Base-by-base conservation (phyloP, 1,140 invertebrate species). In the Ganaspis sp. region DNA sequence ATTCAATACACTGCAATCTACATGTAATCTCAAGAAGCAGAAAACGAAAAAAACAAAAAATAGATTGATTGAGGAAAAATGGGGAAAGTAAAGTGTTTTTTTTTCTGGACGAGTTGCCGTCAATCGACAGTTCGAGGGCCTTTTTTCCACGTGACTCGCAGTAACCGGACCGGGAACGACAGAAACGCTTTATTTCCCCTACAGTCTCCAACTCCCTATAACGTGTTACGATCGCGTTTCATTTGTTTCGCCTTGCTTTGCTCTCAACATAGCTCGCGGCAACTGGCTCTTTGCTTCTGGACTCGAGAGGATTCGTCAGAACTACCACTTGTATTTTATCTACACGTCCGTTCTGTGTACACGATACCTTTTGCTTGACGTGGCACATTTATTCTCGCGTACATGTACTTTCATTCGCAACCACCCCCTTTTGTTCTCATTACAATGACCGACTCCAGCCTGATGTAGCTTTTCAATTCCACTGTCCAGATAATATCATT, bases 221-320 rank as follows among this genome's bases (percentile, higher is more conserved):
- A 80, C 78, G 78, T 83, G 81, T 83, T 79, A 84, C 84, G 84
- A 85, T 83, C 84, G 84, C 83, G 83, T 84, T 85, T 82, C 83
- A 88, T 88, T 89, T 89, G 84, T 87, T 88, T 84, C 85, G 82
- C 74, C 80, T 85, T 84, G 83, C 83, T 85, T 74, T 72, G 83
- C 87, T 87, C 58, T 64, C 26, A 29, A 64, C 26, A 64, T 64
- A 64, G 12, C 58, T 64, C 81, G 82, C 86, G 86, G 85, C 82
- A 77, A 80, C 81, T 81, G 77, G 85, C 76, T 79, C 72, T 53
- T 37, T 69, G 70, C 38, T 73, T 72, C 77, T 73, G 77, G 83
- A 84, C 85, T 86, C 82, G 81, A 84, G 78, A 80, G 72, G 70
- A 82, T 29, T 80, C 76, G 81, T 71, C 58, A 71, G 72, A 73